Base-by-base conservation (phyloP, 2,888 invertebrate genomes). In the Meiosimyza decipiens region DNA sequence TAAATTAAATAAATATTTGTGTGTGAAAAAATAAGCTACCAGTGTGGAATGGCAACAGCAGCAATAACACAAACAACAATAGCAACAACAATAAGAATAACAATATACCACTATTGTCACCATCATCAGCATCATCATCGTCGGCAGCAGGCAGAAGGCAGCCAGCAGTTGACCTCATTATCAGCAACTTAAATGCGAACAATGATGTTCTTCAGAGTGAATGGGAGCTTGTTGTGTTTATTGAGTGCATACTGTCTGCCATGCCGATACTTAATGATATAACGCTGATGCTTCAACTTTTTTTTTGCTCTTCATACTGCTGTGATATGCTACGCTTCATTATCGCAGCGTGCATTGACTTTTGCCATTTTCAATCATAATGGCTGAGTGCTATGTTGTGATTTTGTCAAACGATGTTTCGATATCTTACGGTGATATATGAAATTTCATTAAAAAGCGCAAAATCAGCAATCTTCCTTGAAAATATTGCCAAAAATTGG, bases 121-220 rank as follows among this genome's bases (percentile, higher is more conserved):
- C 66, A 66, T 18, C 54, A 16, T 52, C 33, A 69, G 15, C 55
- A 67, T 40, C 54, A 55, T n/a, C 33, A 28, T 22, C 60, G 51
- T 51, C 40, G 40, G 6, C 40, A 40, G 40, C 40, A 40, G 4
- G 7, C 40, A 40, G 40, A 2, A 40, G 4, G 7, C 40, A 40
- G 40, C 7, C 40, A 40, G 40, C 6, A 40, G 40, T 40, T 33
- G 51, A 69, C 51, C 59, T 60, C 60, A 60, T 51, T 60, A 69
- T 51, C 69, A 60, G 52, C 52, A 60, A 60, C 51, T 60, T 51
- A 13, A 62, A 52, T 50, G 60, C 33, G n/a, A 66, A 40, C 40
- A 7, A 40, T 40, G 40, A 40, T 40, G 7, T 40, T 40, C 40
- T 40, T 40, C 40, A 40, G 40, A 40, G 6, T 40, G 40, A 40